A percentile compares a stretch with the other conserved stretches of the same genome.
phyloP scores from a whole-genome alignment of 1,140 invertebrate genomes.

The Drosophila pseudoobscura region DNA sequence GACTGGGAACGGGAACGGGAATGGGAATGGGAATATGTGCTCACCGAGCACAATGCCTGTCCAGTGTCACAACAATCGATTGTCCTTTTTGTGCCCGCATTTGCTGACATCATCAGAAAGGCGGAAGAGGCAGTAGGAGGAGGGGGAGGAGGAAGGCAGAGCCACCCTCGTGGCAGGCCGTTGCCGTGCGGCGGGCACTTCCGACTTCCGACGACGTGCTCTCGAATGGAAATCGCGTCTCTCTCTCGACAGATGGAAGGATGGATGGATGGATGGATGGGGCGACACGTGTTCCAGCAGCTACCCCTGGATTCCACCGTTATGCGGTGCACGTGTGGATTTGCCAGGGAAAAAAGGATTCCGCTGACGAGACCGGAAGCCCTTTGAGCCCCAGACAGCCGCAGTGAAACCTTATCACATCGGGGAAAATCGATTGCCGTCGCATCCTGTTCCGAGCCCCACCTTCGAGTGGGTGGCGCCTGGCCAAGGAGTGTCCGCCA shows the following conservation, averaged over 20 bases:
- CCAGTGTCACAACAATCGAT: conserved; percentile 78
- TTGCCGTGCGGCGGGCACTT: conserved; percentile 54
- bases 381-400: conserved; percentile 41
- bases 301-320: conserved; percentile 49
- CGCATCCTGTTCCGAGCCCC: conserved; percentile 43
- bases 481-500: conserved; percentile 50
- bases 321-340: conserved; percentile 56
- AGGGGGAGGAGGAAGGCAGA: background rate
- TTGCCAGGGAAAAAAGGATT: conserved; percentile 56
- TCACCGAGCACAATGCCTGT: conserved; percentile 46
- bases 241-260: conserved; percentile 30
- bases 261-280: conserved; percentile 52
- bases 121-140: background rate
- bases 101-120: conserved; percentile 71
- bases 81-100: conserved; percentile 75
- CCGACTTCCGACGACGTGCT: conserved; percentile 64
- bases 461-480: conserved; percentile 51
- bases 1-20: conserved; percentile 1
- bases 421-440: conserved; percentile 74
- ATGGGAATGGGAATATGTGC: conserved; percentile 5
- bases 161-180: conserved; percentile 28
- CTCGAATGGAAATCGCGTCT: conserved; percentile 51
- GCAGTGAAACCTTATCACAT: conserved; percentile 69
- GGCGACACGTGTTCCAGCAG: conserved; percentile 64
- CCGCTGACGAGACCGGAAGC: conserved; percentile 48